Conservation (phyloP, 2,113 vertebrate genomes). For the Podilymbus podiceps region DNA sequence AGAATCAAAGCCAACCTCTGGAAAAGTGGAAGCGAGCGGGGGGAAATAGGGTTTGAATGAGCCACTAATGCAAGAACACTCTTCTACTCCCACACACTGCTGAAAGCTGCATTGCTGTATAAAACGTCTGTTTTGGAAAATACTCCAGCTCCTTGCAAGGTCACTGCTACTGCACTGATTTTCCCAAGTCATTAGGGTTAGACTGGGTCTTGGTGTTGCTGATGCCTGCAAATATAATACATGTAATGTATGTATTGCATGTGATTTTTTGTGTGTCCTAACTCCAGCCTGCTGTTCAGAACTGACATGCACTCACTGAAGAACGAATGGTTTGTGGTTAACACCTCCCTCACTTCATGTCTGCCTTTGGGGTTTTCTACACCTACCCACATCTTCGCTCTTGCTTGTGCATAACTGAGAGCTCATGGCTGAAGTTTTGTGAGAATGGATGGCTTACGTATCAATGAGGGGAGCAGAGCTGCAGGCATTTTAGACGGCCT, state of each 20-base stretch:
- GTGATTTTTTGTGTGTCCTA: neutral
- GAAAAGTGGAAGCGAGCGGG: neutral
- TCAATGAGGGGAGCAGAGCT: neutral
- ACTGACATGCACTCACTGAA: neutral
- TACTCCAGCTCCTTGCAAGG: neutral
- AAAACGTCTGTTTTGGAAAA: neutral
- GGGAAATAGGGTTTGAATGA: neutral
- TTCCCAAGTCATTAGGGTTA: neutral
- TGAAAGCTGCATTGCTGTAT: neutral
- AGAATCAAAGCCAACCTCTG: neutral
- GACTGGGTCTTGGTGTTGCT: neutral
- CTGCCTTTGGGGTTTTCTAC: neutral
- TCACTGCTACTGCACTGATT: neutral
- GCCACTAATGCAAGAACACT: neutral
- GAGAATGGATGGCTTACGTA: neutral
- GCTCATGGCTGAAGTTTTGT: neutral
- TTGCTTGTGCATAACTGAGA: neutral
- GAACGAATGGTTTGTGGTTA: neutral
- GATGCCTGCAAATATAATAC: neutral
- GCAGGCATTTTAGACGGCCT: neutral
- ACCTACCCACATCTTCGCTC: neutral
- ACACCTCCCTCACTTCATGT: neutral
- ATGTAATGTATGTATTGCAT: too few species aligned
- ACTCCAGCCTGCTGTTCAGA: neutral
- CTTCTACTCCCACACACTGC: neutral